Evolutionary conservation across 1,140 invertebrate genomes (phyloP).

Genomic region (Monomorium pharaonis): DNA sequence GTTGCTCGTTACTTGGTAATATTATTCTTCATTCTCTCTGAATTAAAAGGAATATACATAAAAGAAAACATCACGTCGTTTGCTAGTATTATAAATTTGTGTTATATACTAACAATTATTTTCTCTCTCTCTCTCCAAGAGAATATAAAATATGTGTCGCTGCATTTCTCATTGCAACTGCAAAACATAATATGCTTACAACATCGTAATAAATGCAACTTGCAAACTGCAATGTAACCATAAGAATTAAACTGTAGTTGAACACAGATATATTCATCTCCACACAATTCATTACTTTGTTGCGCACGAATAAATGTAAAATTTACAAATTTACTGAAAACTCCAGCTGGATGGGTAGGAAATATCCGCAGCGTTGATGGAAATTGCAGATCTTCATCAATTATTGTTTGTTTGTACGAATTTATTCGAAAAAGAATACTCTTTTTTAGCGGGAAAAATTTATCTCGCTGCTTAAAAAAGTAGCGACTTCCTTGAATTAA

Average conservation of each 20-base stretch:
- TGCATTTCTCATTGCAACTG: background rate
- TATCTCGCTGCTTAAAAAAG: background rate
- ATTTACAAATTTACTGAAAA: slow-evolving; percentile 28
- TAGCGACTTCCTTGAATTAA: background rate
- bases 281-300: background rate
- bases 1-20: background rate
- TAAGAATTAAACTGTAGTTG: background rate
- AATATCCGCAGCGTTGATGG: background rate
- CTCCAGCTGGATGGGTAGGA: background rate
- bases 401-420: background rate
- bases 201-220: background rate
- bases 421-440: background rate
- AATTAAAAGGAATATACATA: background rate
- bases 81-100: background rate
- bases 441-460: background rate
- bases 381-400: slow-evolving; percentile 35
- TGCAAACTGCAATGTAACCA: background rate
- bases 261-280: background rate
- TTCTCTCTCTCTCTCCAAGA: background rate
- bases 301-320: background rate
- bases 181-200: background rate
- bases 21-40: background rate
- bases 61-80: background rate
- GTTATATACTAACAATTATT: background rate
- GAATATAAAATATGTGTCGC: background rate